These are phyloP conservation scores for Scaptomyza flava DNA, from an alignment of 2,888 invertebrate species.

Conservation along the genomic window DNA sequence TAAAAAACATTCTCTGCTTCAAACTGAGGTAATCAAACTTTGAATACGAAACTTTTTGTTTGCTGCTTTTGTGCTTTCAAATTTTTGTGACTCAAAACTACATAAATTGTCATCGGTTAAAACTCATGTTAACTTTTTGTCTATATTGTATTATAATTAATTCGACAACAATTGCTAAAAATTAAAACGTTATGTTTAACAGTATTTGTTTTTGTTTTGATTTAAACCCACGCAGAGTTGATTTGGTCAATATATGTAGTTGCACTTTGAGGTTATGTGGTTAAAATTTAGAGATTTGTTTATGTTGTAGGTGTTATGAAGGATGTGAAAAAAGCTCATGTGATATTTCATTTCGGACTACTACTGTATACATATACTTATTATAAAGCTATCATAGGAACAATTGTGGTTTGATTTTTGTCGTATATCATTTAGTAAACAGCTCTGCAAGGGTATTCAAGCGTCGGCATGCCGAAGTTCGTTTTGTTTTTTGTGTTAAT, in stretches of 20 bases:
- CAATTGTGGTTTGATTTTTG: neutral
- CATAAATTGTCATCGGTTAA: conserved; percentile 32
- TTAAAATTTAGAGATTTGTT: neutral
- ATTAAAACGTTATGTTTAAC: conserved; percentile 24
- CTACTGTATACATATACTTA: neutral
- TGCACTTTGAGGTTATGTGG: conserved; percentile 11
- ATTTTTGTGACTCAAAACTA: conserved; percentile 57
- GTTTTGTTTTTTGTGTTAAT: conserved; percentile 33
- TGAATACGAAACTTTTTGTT: conserved; percentile 20
- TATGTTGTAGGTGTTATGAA: neutral
- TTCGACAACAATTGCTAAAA: conserved; percentile 69
- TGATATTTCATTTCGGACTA: conserved; percentile 5
- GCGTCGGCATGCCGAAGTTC: conserved; percentile 27
- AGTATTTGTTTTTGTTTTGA: neutral
- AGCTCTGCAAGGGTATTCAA: conserved; percentile 41
- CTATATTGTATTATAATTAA: conserved; percentile 28
- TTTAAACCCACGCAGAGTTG: conserved; percentile 11
- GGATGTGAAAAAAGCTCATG: neutral
- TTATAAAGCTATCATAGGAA: conserved; percentile 8
- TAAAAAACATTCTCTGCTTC: conserved; percentile 38
- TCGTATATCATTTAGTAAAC: neutral
- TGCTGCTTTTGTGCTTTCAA: conserved; percentile 50
- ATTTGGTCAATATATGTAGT: conserved; percentile 1
- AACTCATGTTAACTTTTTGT: conserved; percentile 61
- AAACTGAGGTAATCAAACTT: conserved; percentile 39